phyloP scores from a whole-genome alignment of 35 echinoderm and acorn worm species.

The Apostichopus japonicus region DNA sequence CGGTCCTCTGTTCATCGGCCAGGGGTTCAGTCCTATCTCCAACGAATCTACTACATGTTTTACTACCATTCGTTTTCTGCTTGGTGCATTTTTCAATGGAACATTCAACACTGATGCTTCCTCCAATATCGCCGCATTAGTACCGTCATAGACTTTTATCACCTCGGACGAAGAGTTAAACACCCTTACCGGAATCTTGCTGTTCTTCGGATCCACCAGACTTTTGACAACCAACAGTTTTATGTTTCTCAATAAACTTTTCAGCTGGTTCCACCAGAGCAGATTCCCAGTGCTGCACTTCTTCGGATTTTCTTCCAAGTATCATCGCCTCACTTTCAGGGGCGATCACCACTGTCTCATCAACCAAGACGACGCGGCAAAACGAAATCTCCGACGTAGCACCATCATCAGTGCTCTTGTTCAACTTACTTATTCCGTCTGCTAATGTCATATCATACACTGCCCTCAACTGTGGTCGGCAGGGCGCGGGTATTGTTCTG shows the following conservation, averaged over 20 bases:
- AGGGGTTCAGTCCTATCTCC: too few relatives aligned
- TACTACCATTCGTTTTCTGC: background rate
- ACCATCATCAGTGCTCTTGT: too few relatives aligned
- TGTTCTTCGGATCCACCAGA: background rate
- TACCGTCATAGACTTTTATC: background rate
- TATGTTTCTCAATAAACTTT: constrained; percentile 29
- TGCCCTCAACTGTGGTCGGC: too few relatives aligned
- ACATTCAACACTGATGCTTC: background rate
- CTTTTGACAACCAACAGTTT: constrained; percentile 7
- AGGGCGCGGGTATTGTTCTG: too few relatives aligned
- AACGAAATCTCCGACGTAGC: too few relatives aligned
- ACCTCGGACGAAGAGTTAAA: background rate
- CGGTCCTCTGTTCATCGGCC: too few relatives aligned
- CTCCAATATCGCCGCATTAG: background rate
- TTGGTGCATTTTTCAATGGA: background rate
- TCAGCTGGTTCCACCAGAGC: constrained; percentile 36
- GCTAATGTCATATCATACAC: too few relatives aligned
- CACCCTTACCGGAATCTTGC: background rate
- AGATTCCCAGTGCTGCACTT: background rate
- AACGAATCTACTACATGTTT: background rate
- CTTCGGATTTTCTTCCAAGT: background rate
- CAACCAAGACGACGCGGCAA: too few relatives aligned
- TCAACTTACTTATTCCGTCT: too few relatives aligned
- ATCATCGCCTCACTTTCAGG: constrained; percentile 43
- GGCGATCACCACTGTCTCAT: too few relatives aligned